Percentiles rank a stretch among this genome's conserved stretches.
These are phyloP conservation scores for Pogonophryne albipinna DNA, from an alignment of 2,797 vertebrate genomes.

Conservation along the genomic window DNA sequence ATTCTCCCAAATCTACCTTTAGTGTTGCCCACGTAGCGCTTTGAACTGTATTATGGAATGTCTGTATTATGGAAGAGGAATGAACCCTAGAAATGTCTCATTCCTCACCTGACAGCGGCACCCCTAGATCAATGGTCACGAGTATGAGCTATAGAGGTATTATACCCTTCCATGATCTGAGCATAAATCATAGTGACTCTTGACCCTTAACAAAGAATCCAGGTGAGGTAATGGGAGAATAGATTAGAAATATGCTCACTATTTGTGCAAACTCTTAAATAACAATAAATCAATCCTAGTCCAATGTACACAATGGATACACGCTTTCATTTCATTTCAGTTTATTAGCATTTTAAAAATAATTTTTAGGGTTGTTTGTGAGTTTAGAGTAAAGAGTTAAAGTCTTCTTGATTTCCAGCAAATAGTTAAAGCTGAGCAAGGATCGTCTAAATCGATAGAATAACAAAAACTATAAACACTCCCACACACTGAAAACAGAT, in stretches of 20 bases:
- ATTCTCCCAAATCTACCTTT: not conserved
- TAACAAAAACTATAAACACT: slow-evolving; percentile 17
- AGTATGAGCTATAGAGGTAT: too few relatives aligned
- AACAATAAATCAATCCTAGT: too few relatives aligned
- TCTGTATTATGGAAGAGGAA: not conserved
- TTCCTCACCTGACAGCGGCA: not conserved
- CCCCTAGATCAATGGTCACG: not conserved
- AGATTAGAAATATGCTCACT: not conserved
- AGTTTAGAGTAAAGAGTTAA: not conserved
- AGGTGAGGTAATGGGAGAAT: not conserved
- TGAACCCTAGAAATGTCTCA: not conserved
- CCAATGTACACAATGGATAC: too few relatives aligned
- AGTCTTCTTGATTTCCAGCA: slow-evolving; percentile 26
- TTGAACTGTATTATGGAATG: not conserved
- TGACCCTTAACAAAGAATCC: not conserved
- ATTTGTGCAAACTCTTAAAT: not conserved
- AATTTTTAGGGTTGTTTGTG: slow-evolving; percentile 8
- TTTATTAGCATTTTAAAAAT: slow-evolving; percentile 6
- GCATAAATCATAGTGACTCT: not conserved
- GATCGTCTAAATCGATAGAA: slow-evolving; percentile 36
- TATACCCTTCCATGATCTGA: not conserved
- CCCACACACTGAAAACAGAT: slow-evolving; percentile 44
- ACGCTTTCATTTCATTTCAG: slow-evolving; percentile 4
- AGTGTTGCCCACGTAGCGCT: not conserved
- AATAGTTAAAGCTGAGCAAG: slow-evolving; percentile 5